Evolutionary conservation across 2,888 invertebrate genomes (phyloP).

Genomic region (Phragmatobia fuliginosa): DNA sequence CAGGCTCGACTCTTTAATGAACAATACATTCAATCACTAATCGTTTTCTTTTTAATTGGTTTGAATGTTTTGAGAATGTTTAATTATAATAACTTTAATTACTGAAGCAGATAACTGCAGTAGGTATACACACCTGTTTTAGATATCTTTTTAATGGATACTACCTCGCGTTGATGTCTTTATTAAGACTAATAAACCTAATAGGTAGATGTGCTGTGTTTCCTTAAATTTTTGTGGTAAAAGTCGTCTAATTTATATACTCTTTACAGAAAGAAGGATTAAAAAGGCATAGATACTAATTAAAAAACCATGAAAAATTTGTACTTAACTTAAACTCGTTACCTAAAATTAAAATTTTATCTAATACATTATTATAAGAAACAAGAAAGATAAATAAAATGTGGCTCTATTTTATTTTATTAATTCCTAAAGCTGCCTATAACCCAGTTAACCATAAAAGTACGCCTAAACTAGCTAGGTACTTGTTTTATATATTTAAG

Average conservation of each 20-base stretch:
- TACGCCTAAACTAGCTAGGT: too few relatives aligned
- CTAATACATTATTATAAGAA: too few relatives aligned
- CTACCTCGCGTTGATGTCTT: constrained; percentile 66
- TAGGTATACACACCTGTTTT: not conserved
- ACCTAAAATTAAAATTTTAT: too few relatives aligned
- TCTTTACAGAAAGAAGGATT: too few relatives aligned
- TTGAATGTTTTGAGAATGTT: constrained; percentile 21
- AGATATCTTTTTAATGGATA: not conserved
- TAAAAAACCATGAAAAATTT: too few relatives aligned
- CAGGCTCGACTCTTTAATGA: constrained; percentile 44
- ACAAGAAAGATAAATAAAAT: too few relatives aligned
- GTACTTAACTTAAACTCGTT: too few relatives aligned
- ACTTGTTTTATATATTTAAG: too few relatives aligned
- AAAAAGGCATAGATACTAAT: too few relatives aligned
- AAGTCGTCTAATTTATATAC: not conserved
- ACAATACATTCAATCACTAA: constrained; percentile 42
- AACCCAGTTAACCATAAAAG: too few relatives aligned
- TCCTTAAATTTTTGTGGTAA: not conserved
- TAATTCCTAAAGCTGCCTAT: not conserved
- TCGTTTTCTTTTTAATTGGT: constrained; percentile 38
- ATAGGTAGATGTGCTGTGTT: not conserved
- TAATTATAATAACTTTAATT: constrained; percentile 9
- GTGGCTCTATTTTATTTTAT: not conserved
- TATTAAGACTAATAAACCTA: constrained; percentile 38
- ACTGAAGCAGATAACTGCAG: not conserved